These are phyloP conservation scores for Loripinus fragilis DNA, from an alignment of 2,888 invertebrate genomes.

Conservation along the genomic window DNA sequence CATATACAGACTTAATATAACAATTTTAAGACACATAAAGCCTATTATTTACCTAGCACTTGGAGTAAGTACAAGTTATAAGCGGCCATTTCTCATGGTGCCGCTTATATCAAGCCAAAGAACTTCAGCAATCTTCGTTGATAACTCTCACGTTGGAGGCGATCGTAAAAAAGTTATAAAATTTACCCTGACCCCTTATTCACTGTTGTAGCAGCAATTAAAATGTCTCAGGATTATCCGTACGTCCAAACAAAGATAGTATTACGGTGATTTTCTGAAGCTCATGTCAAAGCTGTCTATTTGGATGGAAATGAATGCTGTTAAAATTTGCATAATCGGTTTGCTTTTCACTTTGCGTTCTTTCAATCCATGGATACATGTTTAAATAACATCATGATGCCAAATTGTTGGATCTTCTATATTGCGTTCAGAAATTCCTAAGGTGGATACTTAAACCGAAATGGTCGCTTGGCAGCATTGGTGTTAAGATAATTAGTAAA, in stretches of 20 bases:
- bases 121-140: slow-evolving; percentile 38
- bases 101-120: background rate
- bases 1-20: too few species aligned
- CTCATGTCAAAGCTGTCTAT: slow-evolving; percentile 10
- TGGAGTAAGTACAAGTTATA: too few species aligned
- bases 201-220: slow-evolving; percentile 59
- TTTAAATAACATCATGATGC: too few species aligned
- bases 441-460: too few species aligned
- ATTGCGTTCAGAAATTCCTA: too few species aligned
- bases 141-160: slow-evolving; percentile 49
- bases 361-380: too few species aligned
- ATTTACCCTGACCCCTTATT: slow-evolving; percentile 47
- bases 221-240: slow-evolving; percentile 56
- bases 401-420: too few species aligned
- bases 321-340: slow-evolving; percentile 17
- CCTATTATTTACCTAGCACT: too few species aligned
- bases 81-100: too few species aligned
- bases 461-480: too few species aligned
- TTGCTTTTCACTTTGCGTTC: background rate
- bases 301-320: slow-evolving; percentile 16
- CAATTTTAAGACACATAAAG: too few species aligned
- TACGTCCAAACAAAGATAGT: slow-evolving; percentile 57
- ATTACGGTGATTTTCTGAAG: slow-evolving; percentile 35
- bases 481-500: too few species aligned
- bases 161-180: slow-evolving; percentile 56